Evolutionary conservation across 2,797 vertebrate genomes (phyloP).

Genomic region (Propithecus deckenii): DNA sequence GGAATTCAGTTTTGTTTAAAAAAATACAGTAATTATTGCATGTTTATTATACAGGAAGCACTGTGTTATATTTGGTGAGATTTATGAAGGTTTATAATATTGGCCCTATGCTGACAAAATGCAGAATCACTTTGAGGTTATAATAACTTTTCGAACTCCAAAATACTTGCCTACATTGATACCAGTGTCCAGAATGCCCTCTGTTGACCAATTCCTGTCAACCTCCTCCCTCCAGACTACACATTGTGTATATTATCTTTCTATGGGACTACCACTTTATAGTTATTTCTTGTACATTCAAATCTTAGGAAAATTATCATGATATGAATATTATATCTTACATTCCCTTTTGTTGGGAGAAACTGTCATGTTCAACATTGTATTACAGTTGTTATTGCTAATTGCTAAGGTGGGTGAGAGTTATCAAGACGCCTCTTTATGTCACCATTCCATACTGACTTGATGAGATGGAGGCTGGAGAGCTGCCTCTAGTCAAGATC

Average conservation of each 20-base stretch:
- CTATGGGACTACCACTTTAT: not conserved
- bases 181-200: not conserved
- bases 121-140: constrained; percentile 22
- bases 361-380: not conserved
- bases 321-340: not conserved
- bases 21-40: not conserved
- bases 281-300: constrained; percentile 12
- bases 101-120: not conserved
- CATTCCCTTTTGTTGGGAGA: constrained; percentile 7
- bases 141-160: not conserved
- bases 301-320: constrained; percentile 38
- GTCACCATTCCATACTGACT: not conserved
- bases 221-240: not conserved
- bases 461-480: not conserved
- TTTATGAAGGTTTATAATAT: not conserved
- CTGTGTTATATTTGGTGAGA: not conserved
- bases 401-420: not conserved
- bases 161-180: not conserved
- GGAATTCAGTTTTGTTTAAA: constrained; percentile 11
- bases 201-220: not conserved
- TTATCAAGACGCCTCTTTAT: not conserved
- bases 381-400: not conserved
- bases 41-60: not conserved
- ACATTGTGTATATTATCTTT: constrained; percentile 4
- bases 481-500: not conserved